Base-by-base conservation (phyloP, 2,113 vertebrate genomes). In the Pedionomus torquatus region DNA sequence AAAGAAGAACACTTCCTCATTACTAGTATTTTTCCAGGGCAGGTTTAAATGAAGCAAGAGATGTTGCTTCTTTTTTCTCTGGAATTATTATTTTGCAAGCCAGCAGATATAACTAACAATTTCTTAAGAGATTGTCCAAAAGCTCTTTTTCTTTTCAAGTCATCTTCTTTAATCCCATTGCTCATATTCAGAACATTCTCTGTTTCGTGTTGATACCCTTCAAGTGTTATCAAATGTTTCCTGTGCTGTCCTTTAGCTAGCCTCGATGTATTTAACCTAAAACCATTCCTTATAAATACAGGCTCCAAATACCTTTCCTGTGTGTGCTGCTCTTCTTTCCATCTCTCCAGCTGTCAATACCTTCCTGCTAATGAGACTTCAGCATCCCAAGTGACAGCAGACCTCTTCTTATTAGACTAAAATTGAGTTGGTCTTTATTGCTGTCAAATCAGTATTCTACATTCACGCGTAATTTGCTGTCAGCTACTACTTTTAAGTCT, bases 371-470 rank as follows among this genome's bases (percentile, higher is more conserved):
- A 89, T 0, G 0, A 91, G 86, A 35, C 31, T n/a, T 84, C 69
- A 81, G 69, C 80, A 92, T 76, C 69, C 65, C 9, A 4, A 93
- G 69, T 55, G 76, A 89, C 80, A 79, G 48, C 4, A 93, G 52
- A 81, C 64, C 69, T 82, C 69, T 82, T 55, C 83, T 75, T 89
- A 84, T 65, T 83, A 87, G 55, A 28, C 70, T 76, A 23, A 93
- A 92, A 81, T 26, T 79, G 70, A 87, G 89, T 58, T 75, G 65
- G 77, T 61, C 61, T 82, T 76, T 49, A 89, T 30, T 91, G 83
- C 80, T 95, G 86, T 89, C 90, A 91, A 90, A 93, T 91, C 77
- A 89, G 60, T 31, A 87, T 91, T 91, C 88, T 78, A 84, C 87
- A 97, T 81, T 89, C 24, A 89, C 23, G n/a, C 3, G 4, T 71